These are phyloP conservation scores for Zygogramma bicolorata DNA, from an alignment of 2,888 invertebrate genomes.

Conservation along the genomic window DNA sequence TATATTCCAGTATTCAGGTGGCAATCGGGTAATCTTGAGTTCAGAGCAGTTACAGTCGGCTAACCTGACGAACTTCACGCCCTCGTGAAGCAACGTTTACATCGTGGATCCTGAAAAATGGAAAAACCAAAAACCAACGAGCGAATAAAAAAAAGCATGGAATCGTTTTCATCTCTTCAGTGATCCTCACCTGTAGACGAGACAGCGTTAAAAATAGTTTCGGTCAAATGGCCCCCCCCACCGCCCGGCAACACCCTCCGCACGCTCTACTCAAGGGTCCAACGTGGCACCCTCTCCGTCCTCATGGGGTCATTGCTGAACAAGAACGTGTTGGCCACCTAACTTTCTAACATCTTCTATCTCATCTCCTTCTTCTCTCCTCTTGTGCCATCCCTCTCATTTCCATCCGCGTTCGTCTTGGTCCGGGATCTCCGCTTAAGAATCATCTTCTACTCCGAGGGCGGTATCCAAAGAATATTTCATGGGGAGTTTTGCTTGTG, in stretches of 20 bases:
- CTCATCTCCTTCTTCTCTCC: conserved; percentile 10
- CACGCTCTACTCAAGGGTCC: conserved; percentile 42
- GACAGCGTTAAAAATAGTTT: conserved; percentile 25
- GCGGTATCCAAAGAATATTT: conserved; percentile 48
- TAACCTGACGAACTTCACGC: not conserved
- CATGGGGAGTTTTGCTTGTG: conserved; percentile 46
- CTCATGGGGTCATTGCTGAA: conserved; percentile 43
- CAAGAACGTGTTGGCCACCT: conserved; percentile 45
- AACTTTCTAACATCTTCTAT: conserved; percentile 31
- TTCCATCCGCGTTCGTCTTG: no score
- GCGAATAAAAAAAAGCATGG: not conserved
- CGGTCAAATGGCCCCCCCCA: conserved; percentile 42
- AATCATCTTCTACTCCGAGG: conserved; percentile 43
- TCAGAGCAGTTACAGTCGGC: not conserved
- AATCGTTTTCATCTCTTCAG: not conserved
- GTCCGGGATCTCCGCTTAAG: conserved; percentile 32
- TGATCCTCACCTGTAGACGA: conserved; percentile 3
- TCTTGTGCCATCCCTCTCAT: conserved; percentile 26
- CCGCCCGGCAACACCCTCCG: conserved; percentile 43
- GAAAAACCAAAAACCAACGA: not conserved
- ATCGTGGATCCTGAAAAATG: not conserved
- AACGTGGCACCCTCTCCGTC: conserved; percentile 44
- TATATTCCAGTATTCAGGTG: no score
- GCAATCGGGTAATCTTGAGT: no score
- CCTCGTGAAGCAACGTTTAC: not conserved